Evolutionary conservation across 1,140 invertebrate genomes (phyloP).

Genomic region (Acyrthosiphon pisum): DNA sequence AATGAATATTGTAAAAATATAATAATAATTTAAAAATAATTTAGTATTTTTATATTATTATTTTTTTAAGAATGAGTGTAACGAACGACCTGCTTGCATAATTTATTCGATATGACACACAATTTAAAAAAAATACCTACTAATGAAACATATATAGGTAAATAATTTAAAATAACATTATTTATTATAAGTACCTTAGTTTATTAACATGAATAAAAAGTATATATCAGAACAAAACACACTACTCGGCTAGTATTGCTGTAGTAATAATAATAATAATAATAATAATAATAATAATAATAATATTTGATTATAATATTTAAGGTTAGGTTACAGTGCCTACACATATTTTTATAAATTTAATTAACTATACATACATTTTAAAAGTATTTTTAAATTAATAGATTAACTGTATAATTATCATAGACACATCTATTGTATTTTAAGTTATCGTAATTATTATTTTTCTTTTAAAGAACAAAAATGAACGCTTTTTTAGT

Average conservation of each 20-base stretch:
- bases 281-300: no score
- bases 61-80: not conserved
- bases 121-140: not conserved
- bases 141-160: no score
- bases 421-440: not conserved
- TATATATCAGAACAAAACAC: no score
- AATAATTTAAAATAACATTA: no score
- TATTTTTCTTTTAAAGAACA: not conserved
- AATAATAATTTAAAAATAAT: not conserved
- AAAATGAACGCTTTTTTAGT: not conserved
- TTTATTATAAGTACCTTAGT: no score
- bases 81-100: not conserved
- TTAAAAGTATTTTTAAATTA: not conserved
- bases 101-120: not conserved
- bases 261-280: no score
- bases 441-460: not conserved
- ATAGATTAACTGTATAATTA: not conserved
- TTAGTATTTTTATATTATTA: not conserved
- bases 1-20: not conserved
- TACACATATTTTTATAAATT: no score
- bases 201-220: no score
- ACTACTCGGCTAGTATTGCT: no score
- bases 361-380: no score
- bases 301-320: no score
- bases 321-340: no score